Evolutionary conservation across 2,797 vertebrate genomes (phyloP), one percentile per base, ranked within the genome.

Genomic region (Pantherophis vulpinus): DNA sequence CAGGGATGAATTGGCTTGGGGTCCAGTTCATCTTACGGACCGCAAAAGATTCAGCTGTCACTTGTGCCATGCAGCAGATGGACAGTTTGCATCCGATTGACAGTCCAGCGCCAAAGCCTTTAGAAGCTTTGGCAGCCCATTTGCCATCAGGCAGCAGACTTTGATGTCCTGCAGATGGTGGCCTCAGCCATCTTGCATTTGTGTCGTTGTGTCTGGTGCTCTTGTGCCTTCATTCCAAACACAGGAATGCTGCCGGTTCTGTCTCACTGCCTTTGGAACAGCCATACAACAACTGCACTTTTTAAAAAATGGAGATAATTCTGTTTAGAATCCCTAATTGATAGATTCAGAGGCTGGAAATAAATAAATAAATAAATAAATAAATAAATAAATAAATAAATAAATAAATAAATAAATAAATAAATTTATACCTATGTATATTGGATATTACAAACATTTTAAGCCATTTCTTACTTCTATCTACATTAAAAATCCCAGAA

Each of bases 1-100:
- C 90, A 87, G 97, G 97, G 97, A 97, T 88, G 97, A 95, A 97
- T 98, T 98, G 98, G 98, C 98, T 98, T 97, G 96, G 97, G 93
- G 97, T 98, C 96, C 93, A 97, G 98, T 97, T 97, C 97, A 98
- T 98, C 98, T 98, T 98, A 97, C 97, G 97, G 97, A 97, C 97
- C 97, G 98, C 98, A 96, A 97, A 98, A 98, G 97, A 98, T 97
- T 98, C 98, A 98, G 98, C 98, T 98, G 98, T 98, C 97, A 95
- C 97, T 97, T 97, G 98, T 98, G 98, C 98, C 98, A 98, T 98
- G 97, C 97, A 96, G 98, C 98, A 98, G 98, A 98, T 98, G 98
- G 98, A 98, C 98, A 98, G 98, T 98, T 98, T 98, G 98, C 97
- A 98, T 98, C 97, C 96, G 96, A 98, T 98, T 98, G 98, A 97